A percentile compares a stretch with the other conserved stretches of the same genome.
Evolutionary conservation across 30 jellyfish, hydroid and myxozoan species (phyloP).

Genomic region (Sanderia malayensis): DNA sequence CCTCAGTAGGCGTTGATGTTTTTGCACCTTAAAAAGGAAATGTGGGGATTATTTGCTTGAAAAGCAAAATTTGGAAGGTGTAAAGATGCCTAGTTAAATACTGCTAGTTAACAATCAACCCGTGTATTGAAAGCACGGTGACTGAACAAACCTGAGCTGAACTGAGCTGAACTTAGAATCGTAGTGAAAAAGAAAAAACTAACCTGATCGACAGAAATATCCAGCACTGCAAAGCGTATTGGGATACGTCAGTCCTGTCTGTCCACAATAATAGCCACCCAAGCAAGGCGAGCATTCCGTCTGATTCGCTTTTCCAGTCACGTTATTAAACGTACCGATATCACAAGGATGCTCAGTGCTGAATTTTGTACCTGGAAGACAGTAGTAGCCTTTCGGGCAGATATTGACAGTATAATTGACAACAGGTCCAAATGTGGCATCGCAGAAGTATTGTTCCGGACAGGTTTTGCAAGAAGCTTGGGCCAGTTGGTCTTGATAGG

Average conservation of each 20-base stretch:
- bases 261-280: constrained; percentile 97
- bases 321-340: constrained; percentile 85
- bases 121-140: too few species aligned
- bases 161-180: neutral
- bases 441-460: constrained; percentile 82
- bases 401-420: constrained; percentile 63
- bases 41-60: neutral
- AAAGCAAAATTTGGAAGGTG: neutral
- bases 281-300: constrained; percentile 83
- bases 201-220: constrained; percentile 87
- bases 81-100: too few species aligned
- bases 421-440: constrained; percentile 89
- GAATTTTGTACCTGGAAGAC: constrained; percentile 83
- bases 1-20: constrained; percentile 92
- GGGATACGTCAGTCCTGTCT: constrained; percentile 79
- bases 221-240: constrained; percentile 85
- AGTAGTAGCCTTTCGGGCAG: constrained; percentile 92
- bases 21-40: constrained; percentile 70
- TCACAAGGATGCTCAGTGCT: constrained; percentile 79
- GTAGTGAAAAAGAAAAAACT: too few species aligned
- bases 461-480: constrained; percentile 76
- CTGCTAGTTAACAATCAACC: too few species aligned
- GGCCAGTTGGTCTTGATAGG: constrained; percentile 73
- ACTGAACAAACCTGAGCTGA: too few species aligned
- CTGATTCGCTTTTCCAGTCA: constrained; percentile 75